These are phyloP conservation scores for Muscicapa adusta DNA, from an alignment of 2,113 vertebrate species.

Conservation along the genomic window DNA sequence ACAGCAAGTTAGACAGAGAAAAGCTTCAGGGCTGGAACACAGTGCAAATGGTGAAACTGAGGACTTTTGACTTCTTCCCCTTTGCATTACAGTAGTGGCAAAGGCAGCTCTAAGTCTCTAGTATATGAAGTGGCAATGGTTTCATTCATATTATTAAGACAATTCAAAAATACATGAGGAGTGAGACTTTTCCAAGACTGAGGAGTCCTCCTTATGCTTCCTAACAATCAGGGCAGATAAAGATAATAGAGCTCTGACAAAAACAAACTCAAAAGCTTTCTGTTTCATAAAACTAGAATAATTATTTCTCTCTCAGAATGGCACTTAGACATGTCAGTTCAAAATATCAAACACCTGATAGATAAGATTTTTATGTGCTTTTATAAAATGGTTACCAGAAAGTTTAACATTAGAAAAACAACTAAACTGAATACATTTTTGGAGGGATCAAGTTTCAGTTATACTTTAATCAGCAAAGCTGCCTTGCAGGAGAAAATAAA, in stretches of 20 bases:
- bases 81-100: background rate
- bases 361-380: background rate
- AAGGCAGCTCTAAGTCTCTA: background rate
- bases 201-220: fast-evolving
- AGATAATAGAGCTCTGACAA: background rate
- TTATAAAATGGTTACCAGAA: background rate
- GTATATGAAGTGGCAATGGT: background rate
- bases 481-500: conserved; percentile 27
- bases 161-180: background rate
- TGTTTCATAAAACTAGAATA: background rate
- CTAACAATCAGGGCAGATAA: background rate
- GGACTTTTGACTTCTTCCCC: background rate
- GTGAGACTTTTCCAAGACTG: background rate
- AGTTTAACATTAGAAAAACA: background rate
- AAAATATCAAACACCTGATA: background rate
- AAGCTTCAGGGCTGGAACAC: background rate
- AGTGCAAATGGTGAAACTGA: background rate
- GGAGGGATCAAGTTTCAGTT: background rate
- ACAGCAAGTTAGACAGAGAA: background rate
- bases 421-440: background rate
- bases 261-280: background rate
- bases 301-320: background rate
- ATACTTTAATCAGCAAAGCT: background rate
- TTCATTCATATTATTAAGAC: background rate
- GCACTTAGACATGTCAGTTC: background rate